These are phyloP conservation scores for Leuciscus idus DNA, from an alignment of 2,113 vertebrate genomes.

Conservation along the genomic window DNA sequence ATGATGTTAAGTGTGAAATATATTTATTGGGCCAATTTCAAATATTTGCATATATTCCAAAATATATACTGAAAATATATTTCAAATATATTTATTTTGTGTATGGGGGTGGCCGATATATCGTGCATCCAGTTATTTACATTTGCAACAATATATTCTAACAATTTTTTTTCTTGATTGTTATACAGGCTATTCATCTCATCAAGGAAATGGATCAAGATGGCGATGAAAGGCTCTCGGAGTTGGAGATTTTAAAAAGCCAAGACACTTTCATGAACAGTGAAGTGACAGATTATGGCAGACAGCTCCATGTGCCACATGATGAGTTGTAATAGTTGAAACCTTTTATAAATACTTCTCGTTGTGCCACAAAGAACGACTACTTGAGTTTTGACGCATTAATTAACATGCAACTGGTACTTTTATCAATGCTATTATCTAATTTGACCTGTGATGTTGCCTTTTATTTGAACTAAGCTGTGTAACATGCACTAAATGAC, in stretches of 20 bases:
- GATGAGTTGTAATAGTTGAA: conserved; percentile 70
- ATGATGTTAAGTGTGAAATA: too few relatives aligned
- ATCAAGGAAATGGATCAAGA: conserved; percentile 93
- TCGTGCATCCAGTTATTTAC: background rate
- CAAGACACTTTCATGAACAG: conserved; percentile 92
- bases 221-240: conserved; percentile 83
- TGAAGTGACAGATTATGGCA: conserved; percentile 95
- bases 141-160: background rate
- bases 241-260: conserved; percentile 87
- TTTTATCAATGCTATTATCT: too few relatives aligned
- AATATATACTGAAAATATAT: too few relatives aligned
- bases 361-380: background rate
- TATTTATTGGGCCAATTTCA: too few relatives aligned
- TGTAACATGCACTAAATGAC: background rate
- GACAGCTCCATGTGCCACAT: conserved; percentile 77
- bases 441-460: background rate
- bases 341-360: background rate
- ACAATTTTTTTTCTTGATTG: conserved; percentile 54
- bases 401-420: background rate
- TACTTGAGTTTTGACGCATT: background rate
- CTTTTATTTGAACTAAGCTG: background rate
- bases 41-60: too few relatives aligned
- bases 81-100: too few relatives aligned
- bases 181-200: conserved; percentile 86
- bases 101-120: too few relatives aligned